A percentile compares a stretch with the other conserved stretches of the same genome.
These are phyloP conservation scores for Spilarctia lutea DNA, from an alignment of 2,888 invertebrate genomes.

Conservation along the genomic window DNA sequence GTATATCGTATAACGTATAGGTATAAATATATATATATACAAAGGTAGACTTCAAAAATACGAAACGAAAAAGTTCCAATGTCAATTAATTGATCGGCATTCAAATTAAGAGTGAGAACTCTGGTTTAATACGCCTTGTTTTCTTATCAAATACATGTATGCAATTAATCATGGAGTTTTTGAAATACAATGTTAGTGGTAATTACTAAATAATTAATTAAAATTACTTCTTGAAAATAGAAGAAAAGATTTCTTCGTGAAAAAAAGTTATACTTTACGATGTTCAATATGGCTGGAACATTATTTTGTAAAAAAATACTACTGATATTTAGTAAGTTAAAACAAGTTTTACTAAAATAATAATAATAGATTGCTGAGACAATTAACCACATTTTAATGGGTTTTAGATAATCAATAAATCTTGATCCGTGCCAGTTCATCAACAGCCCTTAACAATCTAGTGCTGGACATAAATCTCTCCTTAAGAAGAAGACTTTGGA, in stretches of 20 bases:
- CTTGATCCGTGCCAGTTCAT: too few species aligned
- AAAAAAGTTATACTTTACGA: not conserved
- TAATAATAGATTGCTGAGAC: not conserved
- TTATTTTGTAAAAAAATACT: not conserved
- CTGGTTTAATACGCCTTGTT: too few species aligned
- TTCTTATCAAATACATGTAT: not conserved
- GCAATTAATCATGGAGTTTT: not conserved
- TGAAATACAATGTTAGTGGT: not conserved
- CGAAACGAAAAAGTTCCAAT: too few species aligned
- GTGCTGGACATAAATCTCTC: too few species aligned
- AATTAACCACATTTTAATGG: not conserved
- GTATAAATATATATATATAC: too few species aligned
- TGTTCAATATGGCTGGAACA: not conserved
- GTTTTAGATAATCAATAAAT: not conserved
- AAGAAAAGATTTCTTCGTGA: not conserved
- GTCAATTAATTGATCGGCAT: not conserved
- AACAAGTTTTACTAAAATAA: not conserved
- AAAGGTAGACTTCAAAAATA: too few species aligned
- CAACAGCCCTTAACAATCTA: too few species aligned
- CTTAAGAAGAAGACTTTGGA: too few species aligned
- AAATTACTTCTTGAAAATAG: not conserved
- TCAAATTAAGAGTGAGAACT: not conserved
- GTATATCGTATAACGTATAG: too few species aligned
- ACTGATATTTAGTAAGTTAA: slow-evolving; percentile 6
- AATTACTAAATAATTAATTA: not conserved